Percentiles rank a stretch among this genome's conserved stretches.
Conservation (phyloP, 2,888 invertebrate genomes). For the Clunio marinus region DNA sequence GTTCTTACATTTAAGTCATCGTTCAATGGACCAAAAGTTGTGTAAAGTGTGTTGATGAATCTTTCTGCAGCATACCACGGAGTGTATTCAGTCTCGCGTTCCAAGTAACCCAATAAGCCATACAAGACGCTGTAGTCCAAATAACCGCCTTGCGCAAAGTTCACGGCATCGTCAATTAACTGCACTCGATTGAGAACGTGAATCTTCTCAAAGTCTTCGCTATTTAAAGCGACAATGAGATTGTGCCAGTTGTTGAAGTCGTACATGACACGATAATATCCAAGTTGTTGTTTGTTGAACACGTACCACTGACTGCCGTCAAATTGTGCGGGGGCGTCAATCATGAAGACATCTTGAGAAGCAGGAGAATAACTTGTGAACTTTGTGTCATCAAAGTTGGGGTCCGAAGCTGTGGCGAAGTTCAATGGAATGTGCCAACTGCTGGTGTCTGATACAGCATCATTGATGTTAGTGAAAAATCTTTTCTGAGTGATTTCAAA, state of each 20-base stretch:
- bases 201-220: constrained; percentile 35
- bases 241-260: constrained; percentile 34
- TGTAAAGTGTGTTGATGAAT: constrained; percentile 20
- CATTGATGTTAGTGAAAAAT: constrained; percentile 2
- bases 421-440: constrained; percentile 36
- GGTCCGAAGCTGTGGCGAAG: neutral
- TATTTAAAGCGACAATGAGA: constrained; percentile 10
- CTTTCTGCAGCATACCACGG: constrained; percentile 47
- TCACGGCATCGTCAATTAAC: constrained; percentile 63
- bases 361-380: neutral
- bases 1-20: constrained; percentile 8
- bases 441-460: neutral
- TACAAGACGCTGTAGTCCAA: constrained; percentile 53
- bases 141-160: constrained; percentile 56
- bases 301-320: constrained; percentile 27
- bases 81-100: constrained; percentile 59
- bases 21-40: constrained; percentile 8
- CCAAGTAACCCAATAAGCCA: constrained; percentile 54
- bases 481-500: constrained; percentile 12
- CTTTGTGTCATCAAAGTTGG: constrained; percentile 22
- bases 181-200: constrained; percentile 63
- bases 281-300: constrained; percentile 37
- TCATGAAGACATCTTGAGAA: neutral
- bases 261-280: constrained; percentile 40
- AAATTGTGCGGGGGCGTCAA: neutral